Base-by-base conservation (phyloP, 2,888 invertebrate species). In the Eudasyphora cyanicolor region DNA sequence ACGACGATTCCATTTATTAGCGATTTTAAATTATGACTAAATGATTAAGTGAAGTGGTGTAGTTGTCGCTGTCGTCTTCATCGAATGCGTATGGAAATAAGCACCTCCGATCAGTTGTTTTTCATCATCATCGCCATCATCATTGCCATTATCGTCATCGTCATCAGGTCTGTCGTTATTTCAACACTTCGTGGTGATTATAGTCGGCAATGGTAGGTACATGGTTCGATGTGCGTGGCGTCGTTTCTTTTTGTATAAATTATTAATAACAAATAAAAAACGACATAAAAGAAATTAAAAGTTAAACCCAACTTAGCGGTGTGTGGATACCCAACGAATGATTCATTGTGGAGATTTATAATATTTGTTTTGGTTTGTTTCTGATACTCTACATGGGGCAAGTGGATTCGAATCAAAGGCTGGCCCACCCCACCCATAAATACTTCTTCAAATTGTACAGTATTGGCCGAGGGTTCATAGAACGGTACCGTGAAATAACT, bases 1-100 rank as follows among this genome's bases (percentile, higher is more conserved):
- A n/a, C 42, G 14, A 67, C 67, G 27, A 79, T 79, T 79, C 81
- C 84, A 84, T 76, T 81, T 84, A 81, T 71, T 79, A 51, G 81
- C 76, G 73, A 81, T 70, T 84, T 78, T 54, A 81, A 79, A 81
- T 76, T 76, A 73, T 79, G 81, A 84, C 84, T 84, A 81, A 84
- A 79, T 76, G 69, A 54, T 73, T 51, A 42, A 75, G 76, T 67
- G n/a, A n/a, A n/a, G n/a, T n/a, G n/a, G n/a, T n/a, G n/a, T n/a
- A n/a, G n/a, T n/a, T n/a, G 60, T 75, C 51, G 79, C 51, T 62
- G n/a, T 17, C 42, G 38, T 42, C 42, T 17, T n/a, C 64, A 12
- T 7, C 32, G 51, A 51, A 60, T 51, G 57, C n/a, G 21, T 73
- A 73, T 70, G 5, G 21, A 60, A 42, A 42, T 60, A 27, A 45